Evolutionary conservation across 2,888 invertebrate species (phyloP).

Genomic region (Gymnosoma rotundatum): DNA sequence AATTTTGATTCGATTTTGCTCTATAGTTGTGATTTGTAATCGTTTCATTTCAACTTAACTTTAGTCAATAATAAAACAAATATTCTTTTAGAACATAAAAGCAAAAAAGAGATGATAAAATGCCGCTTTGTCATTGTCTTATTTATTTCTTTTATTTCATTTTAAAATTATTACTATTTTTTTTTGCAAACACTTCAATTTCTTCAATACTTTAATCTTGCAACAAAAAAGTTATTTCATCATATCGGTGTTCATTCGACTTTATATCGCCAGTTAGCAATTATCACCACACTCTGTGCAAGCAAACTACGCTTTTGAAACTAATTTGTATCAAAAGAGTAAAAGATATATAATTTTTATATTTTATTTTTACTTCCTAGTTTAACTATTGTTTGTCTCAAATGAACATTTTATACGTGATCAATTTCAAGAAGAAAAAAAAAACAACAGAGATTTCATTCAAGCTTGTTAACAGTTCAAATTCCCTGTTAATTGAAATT

Average conservation of each 20-base stretch:
- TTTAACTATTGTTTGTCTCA: not conserved
- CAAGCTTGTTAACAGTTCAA: not conserved
- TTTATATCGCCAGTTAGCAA: not conserved
- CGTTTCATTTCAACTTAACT: no score
- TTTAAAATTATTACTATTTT: no score
- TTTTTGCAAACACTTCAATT: not conserved
- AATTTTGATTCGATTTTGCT: no score
- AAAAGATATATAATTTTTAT: not conserved
- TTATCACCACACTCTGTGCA: not conserved
- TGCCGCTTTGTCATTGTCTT: no score
- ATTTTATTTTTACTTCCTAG: constrained; percentile 20
- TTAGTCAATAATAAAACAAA: no score
- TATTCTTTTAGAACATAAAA: no score
- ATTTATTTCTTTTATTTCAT: no score
- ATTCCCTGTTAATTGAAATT: constrained; percentile 5
- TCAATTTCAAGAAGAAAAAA: not conserved
- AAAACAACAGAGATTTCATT: not conserved
- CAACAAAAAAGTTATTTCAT: not conserved
- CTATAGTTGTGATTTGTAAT: no score
- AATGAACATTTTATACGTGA: constrained; percentile 31
- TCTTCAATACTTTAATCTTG: not conserved
- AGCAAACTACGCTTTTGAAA: not conserved
- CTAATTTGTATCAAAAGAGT: not conserved
- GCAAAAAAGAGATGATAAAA: no score
- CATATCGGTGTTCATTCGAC: not conserved